phyloP scores from a whole-genome alignment of 2,113 vertebrate species.

The Dolichotis patagonum region DNA sequence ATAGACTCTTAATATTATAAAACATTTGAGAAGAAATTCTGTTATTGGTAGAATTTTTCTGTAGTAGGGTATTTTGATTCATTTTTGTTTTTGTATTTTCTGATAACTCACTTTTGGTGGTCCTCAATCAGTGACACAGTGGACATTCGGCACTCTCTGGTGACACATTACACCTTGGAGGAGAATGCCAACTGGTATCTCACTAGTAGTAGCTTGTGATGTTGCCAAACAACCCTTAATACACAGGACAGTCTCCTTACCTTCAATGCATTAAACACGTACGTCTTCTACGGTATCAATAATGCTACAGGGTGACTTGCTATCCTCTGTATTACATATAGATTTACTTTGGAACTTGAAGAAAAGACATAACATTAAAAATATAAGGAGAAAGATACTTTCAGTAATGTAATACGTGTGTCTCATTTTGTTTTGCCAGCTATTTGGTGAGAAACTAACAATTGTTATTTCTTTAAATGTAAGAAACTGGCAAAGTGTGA shows the following conservation, averaged over 20 bases:
- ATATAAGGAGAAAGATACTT: not conserved
- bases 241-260: no score
- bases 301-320: not conserved
- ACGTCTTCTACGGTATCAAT: not conserved
- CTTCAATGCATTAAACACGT: not conserved
- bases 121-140: not conserved
- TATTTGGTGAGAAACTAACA: not conserved
- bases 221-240: not conserved
- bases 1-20: not conserved
- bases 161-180: not conserved
- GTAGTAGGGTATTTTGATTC: not conserved
- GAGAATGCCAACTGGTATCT: not conserved
- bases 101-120: not conserved
- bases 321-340: not conserved
- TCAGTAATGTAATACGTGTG: not conserved
- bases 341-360: not conserved
- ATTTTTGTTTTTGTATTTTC: not conserved
- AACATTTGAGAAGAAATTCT: not conserved
- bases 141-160: not conserved
- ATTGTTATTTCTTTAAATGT: not conserved
- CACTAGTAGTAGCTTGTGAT: rapidly evolving
- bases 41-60: not conserved
- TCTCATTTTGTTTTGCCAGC: not conserved
- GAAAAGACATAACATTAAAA: not conserved
- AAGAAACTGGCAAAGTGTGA: not conserved